Conservation (phyloP, 2,797 vertebrate species). For the Kryptolebias ocellatus region DNA sequence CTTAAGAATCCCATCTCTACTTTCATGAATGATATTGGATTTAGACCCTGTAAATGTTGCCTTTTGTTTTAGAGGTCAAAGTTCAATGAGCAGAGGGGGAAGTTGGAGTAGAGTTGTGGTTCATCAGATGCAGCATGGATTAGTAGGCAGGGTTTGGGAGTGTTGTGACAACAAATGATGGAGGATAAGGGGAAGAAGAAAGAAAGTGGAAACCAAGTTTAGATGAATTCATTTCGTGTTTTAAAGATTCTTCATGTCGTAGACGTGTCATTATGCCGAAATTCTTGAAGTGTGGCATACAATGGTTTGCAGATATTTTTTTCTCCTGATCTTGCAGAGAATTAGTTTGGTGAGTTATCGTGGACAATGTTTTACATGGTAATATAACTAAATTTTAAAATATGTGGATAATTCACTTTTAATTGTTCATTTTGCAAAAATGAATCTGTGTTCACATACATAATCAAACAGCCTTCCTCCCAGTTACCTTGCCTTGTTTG, state of each 20-base stretch:
- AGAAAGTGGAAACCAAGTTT: constrained; percentile 27
- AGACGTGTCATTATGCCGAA: constrained; percentile 38
- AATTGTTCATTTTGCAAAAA: constrained; percentile 2
- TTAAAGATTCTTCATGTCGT: constrained; percentile 39
- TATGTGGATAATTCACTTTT: constrained; percentile 14
- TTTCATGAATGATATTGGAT: constrained; percentile 56
- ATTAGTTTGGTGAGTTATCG: constrained; percentile 1
- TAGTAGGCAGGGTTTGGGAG: constrained; percentile 22
- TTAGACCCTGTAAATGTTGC: constrained; percentile 64
- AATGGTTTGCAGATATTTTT: constrained; percentile 18
- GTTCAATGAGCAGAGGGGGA: constrained; percentile 45
- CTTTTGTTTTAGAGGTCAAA: constrained; percentile 53
- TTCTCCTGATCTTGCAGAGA: not conserved
- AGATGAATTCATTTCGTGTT: constrained; percentile 44
- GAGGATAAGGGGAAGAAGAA: constrained; percentile 14
- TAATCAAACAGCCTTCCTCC: not conserved
- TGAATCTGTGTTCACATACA: not conserved
- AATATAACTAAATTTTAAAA: not conserved
- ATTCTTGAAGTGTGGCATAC: constrained; percentile 41
- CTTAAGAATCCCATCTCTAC: constrained; percentile 38
- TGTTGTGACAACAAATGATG: constrained; percentile 44
- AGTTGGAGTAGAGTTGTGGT: constrained; percentile 55
- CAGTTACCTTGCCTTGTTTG: not conserved
- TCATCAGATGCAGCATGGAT: constrained; percentile 47
- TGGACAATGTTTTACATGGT: constrained; percentile 11